Conservation (phyloP, 2,113 vertebrate genomes). For the Baryphthengus martii region DNA sequence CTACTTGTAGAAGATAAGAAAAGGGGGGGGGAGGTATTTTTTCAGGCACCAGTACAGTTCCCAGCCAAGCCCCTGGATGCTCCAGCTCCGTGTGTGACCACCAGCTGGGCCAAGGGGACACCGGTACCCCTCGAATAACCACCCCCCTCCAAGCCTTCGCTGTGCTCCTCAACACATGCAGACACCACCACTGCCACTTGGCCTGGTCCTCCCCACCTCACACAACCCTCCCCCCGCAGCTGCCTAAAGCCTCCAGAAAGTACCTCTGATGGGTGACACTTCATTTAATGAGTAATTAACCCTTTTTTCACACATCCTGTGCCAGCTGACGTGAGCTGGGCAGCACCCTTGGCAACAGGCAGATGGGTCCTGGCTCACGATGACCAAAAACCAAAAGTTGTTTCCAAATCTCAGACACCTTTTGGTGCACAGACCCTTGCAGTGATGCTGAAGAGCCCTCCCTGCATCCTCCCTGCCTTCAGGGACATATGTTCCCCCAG, state of each 20-base stretch:
- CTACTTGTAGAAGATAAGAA: slow-evolving; percentile 32
- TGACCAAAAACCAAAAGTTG: neutral
- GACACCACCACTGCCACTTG: neutral
- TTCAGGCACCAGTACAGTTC: neutral
- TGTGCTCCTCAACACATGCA: accelerated
- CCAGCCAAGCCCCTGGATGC: neutral
- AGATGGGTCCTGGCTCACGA: neutral
- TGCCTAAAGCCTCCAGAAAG: neutral
- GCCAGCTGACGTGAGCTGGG: neutral
- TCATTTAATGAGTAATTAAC: slow-evolving; percentile 31
- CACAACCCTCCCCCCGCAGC: neutral
- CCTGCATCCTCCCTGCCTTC: neutral
- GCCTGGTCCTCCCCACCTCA: neutral
- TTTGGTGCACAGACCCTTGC: neutral
- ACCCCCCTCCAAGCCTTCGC: accelerated
- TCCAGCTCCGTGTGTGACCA: neutral
- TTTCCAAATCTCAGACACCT: neutral
- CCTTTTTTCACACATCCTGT: neutral
- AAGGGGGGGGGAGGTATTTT: neutral
- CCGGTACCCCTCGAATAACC: accelerated
- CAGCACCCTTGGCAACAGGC: neutral
- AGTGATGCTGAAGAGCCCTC: neutral
- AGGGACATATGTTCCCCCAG: accelerated
- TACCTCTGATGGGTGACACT: neutral
- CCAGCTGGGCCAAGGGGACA: neutral